Evolutionary conservation across 2,797 vertebrate species (phyloP).

Genomic region (Falco berigora): DNA sequence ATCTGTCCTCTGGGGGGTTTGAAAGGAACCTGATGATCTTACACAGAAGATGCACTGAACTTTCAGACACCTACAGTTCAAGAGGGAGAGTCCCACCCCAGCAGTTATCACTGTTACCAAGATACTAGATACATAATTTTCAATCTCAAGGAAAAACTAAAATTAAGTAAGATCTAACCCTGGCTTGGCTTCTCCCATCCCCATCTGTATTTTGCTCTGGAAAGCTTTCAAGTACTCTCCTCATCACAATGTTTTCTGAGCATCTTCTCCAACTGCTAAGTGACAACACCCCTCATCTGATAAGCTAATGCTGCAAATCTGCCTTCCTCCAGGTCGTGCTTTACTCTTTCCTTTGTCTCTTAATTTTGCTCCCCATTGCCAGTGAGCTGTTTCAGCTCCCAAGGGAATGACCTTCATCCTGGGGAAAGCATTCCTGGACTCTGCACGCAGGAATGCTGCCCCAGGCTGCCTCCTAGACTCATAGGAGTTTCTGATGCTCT

Average conservation of each 20-base stretch:
- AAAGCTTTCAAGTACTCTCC: not conserved
- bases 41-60: not conserved
- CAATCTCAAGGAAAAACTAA: not conserved
- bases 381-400: not conserved
- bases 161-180: not conserved
- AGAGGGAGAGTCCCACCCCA: not conserved
- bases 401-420: conserved; percentile 4
- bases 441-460: conserved; percentile 28
- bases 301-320: not conserved
- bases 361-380: not conserved
- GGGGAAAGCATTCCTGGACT: not conserved
- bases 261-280: not conserved
- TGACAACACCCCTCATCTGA: not conserved
- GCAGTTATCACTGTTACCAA: not conserved
- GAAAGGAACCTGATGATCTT: not conserved
- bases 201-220: not conserved
- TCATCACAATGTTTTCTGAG: not conserved
- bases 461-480: conserved; percentile 11
- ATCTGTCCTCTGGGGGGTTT: not conserved
- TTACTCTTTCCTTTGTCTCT: not conserved
- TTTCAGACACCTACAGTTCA: conserved; percentile 35
- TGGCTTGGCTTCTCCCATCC: not conserved
- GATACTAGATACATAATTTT: not conserved
- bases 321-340: not conserved
- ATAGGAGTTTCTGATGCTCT: conserved; percentile 1